Conservation (phyloP, 1,140 invertebrate species). For the Luehdorfia chinensis region DNA sequence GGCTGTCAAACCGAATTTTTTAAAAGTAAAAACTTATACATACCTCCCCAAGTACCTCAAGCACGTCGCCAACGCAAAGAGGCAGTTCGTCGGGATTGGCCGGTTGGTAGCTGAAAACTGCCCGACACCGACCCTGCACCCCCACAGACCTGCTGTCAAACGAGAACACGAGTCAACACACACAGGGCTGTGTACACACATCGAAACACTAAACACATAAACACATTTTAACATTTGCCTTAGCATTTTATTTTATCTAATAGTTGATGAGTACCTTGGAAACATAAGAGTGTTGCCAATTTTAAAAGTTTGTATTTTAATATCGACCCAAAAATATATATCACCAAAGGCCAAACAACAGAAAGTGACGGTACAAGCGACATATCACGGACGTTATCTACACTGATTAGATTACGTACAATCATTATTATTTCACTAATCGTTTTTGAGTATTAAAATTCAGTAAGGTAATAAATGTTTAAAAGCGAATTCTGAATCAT, state of each 20-base stretch:
- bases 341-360: slow-evolving; percentile 27
- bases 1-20: too few relatives aligned
- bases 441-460: slow-evolving; percentile 37
- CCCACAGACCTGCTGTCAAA: slow-evolving; percentile 51
- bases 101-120: slow-evolving; percentile 94
- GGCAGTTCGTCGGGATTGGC: slow-evolving; percentile 94
- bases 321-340: slow-evolving; percentile 21
- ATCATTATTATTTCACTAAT: slow-evolving; percentile 57
- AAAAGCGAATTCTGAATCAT: too few relatives aligned
- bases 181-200: too few relatives aligned
- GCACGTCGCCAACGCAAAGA: slow-evolving; percentile 90
- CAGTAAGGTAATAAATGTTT: slow-evolving; percentile 15
- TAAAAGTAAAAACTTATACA: too few relatives aligned
- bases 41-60: slow-evolving; percentile 93
- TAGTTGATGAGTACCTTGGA: slow-evolving; percentile 16
- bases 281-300: slow-evolving; percentile 22
- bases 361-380: slow-evolving; percentile 32
- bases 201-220: not conserved
- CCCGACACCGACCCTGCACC: slow-evolving; percentile 84
- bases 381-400: slow-evolving; percentile 46
- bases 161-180: not conserved
- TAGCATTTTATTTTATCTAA: too few relatives aligned
- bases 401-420: slow-evolving; percentile 52
- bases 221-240: not conserved
- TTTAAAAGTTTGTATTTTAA: slow-evolving; percentile 20